Evolutionary conservation across 2,888 invertebrate species (phyloP).

Genomic region (Germaria angustata): DNA sequence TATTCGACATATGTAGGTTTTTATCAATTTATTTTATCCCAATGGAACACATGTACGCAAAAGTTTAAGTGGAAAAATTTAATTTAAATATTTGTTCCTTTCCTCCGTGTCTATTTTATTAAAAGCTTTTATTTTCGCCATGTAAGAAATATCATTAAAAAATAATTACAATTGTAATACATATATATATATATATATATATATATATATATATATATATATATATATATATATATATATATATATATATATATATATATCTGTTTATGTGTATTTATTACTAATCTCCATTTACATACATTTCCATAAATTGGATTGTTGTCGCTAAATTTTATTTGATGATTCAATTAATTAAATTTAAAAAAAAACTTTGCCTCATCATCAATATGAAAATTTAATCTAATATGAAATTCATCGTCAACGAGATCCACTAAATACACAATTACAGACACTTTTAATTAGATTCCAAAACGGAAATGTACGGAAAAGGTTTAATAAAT

Average conservation of each 20-base stretch:
- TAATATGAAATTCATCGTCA: background rate
- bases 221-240: background rate
- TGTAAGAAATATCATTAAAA: too few species aligned
- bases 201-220: background rate
- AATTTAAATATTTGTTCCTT: too few species aligned
- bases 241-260: background rate
- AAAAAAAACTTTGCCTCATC: background rate
- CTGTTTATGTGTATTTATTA: too few species aligned
- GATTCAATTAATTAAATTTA: conserved; percentile 9
- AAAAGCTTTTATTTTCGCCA: too few species aligned
- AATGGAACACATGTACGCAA: too few species aligned
- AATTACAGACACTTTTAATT: conserved; percentile 6
- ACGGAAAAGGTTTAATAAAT: too few species aligned
- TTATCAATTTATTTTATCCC: too few species aligned
- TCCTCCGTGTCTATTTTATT: too few species aligned
- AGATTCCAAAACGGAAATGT: background rate
- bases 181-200: background rate
- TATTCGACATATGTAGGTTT: too few species aligned
- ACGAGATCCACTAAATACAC: background rate
- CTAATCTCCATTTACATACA: background rate
- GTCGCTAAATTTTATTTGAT: conserved; percentile 6
- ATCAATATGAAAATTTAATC: conserved; percentile 6
- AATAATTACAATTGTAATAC: background rate
- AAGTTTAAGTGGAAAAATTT: too few species aligned
- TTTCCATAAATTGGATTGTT: background rate